A percentile compares a stretch with the other conserved stretches of the same genome.
Conservation (phyloP, 2,888 invertebrate species). For the Schizotus pectinicornis region DNA sequence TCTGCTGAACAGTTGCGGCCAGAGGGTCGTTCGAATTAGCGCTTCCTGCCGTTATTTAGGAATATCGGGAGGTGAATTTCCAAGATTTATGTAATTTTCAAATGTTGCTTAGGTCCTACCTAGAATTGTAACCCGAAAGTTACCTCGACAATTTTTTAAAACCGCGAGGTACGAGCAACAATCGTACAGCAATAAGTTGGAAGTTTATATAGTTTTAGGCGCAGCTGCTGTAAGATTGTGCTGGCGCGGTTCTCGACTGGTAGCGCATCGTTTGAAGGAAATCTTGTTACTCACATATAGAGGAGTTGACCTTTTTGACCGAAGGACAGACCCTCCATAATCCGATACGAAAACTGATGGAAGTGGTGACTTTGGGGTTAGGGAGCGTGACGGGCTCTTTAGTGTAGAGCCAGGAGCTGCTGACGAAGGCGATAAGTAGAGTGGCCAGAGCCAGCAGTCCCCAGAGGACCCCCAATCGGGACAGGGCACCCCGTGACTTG, state of each 20-base stretch:
- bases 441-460: conserved; percentile 58
- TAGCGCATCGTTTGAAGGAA: background rate
- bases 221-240: background rate
- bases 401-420: conserved; percentile 61
- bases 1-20: no score
- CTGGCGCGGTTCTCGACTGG: no score
- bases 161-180: no score
- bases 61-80: no score
- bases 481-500: conserved; percentile 53
- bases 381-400: conserved; percentile 59
- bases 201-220: no score
- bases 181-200: no score
- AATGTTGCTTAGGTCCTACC: no score
- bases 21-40: no score
- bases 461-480: conserved; percentile 59
- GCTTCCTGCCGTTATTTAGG: no score
- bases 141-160: no score
- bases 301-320: conserved; percentile 56
- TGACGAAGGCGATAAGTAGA: conserved; percentile 59
- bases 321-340: conserved; percentile 62
- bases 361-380: conserved; percentile 56
- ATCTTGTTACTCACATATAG: conserved; percentile 16
- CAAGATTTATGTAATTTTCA: no score
- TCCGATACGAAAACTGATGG: conserved; percentile 60
- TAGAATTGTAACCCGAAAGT: no score